Evolutionary conservation across 2,113 vertebrate genomes (phyloP).

Genomic region (Megaptera novaeangliae): DNA sequence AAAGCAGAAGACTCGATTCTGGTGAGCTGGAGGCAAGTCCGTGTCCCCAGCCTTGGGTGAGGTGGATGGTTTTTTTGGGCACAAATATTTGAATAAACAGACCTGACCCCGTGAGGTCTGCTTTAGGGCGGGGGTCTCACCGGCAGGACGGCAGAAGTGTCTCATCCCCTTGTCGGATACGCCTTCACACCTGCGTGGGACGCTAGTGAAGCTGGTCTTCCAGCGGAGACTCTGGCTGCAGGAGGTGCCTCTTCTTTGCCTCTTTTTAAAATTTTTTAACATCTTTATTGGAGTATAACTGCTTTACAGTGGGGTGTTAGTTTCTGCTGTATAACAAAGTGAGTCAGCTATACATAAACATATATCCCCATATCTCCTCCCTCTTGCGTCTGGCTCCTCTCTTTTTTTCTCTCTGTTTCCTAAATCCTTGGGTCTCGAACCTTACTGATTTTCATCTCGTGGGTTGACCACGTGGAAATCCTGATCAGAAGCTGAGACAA

Average conservation of each 20-base stretch:
- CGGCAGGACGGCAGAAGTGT: not conserved
- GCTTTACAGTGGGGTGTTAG: no score
- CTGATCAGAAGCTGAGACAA: rapidly evolving
- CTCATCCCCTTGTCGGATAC: rapidly evolving
- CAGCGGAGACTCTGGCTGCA: no score
- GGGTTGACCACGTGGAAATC: not conserved
- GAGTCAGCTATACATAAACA: no score
- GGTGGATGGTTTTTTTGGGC: slow-evolving; percentile 86
- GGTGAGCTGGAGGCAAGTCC: slow-evolving; percentile 86
- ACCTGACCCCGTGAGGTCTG: slow-evolving; percentile 64
- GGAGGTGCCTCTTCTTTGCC: no score
- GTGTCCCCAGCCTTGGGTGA: slow-evolving; percentile 80
- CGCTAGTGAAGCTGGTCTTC: rapidly evolving
- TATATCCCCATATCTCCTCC: no score
- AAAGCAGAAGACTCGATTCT: slow-evolving; percentile 91
- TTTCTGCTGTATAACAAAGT: no score
- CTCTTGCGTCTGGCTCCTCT: no score
- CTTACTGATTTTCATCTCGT: not conserved
- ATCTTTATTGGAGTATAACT: no score
- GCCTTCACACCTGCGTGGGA: rapidly evolving
- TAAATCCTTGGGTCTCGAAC: not conserved
- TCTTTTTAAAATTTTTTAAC: no score
- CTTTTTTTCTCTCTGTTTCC: not conserved
- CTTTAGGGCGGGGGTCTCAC: slow-evolving; percentile 53
- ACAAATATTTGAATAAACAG: slow-evolving; percentile 75